A percentile compares a stretch with the other conserved stretches of the same genome.
phyloP scores from a whole-genome alignment of 2,888 invertebrate species.

The Scaptomyza reducta region DNA sequence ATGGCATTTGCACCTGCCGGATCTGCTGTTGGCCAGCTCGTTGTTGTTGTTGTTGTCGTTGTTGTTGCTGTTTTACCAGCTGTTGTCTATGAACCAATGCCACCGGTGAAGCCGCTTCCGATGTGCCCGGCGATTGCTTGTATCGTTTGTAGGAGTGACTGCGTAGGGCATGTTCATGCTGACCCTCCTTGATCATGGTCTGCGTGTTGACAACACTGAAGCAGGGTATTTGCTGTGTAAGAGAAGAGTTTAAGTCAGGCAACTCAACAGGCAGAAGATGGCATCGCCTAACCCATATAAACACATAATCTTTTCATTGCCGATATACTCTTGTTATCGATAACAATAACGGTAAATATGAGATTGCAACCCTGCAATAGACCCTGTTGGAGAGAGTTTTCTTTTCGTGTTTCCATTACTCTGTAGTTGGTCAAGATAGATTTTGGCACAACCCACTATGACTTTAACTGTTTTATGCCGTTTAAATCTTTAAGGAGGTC shows the following conservation, averaged over 20 bases:
- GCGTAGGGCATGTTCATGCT: slow-evolving; percentile 43
- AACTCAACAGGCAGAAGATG: background rate
- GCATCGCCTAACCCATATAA: too few species aligned
- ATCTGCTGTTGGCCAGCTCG: slow-evolving; percentile 16
- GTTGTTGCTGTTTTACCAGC: background rate
- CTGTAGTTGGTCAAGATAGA: too few species aligned
- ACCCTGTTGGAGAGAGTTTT: too few species aligned
- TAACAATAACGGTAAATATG: background rate
- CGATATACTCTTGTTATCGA: too few species aligned
- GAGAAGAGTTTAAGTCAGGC: background rate
- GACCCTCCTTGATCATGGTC: slow-evolving; percentile 78
- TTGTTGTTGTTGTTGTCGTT: background rate
- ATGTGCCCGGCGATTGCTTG: slow-evolving; percentile 52
- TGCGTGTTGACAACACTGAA: slow-evolving; percentile 78
- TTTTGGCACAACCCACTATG: too few species aligned
- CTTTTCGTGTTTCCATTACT: too few species aligned
- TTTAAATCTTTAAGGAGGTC: too few species aligned
- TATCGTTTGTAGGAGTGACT: slow-evolving; percentile 75
- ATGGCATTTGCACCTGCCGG: slow-evolving; percentile 3
- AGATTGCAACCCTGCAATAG: too few species aligned
- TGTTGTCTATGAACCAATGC: slow-evolving; percentile 5
- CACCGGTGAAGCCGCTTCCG: background rate
- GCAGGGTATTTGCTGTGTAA: slow-evolving; percentile 80
- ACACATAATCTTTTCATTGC: too few species aligned
- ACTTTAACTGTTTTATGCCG: too few species aligned